phyloP scores from a whole-genome alignment of 92 coral and sea anemone genomes.

The Palythoa heliodiscus region DNA sequence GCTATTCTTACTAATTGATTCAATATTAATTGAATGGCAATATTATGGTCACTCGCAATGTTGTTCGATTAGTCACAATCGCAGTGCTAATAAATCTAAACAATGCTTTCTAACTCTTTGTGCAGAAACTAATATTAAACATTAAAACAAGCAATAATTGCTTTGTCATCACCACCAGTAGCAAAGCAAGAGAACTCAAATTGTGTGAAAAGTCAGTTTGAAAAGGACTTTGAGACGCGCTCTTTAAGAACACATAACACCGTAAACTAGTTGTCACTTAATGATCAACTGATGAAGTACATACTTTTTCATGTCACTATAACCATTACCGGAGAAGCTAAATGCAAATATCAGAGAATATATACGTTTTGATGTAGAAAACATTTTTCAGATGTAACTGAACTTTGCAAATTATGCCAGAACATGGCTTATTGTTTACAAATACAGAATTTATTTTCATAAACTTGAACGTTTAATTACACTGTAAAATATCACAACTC shows the following conservation, averaged over 20 bases:
- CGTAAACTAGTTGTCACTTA: neutral
- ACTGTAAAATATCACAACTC: too few species aligned
- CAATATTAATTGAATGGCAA: neutral
- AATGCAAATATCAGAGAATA: neutral
- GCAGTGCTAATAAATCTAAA: neutral
- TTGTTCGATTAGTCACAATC: neutral
- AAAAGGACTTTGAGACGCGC: too few species aligned
- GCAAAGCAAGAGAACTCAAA: too few species aligned
- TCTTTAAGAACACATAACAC: too few species aligned
- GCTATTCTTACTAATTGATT: neutral
- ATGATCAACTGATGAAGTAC: neutral
- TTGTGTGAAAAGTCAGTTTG: too few species aligned
- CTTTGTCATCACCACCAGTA: too few species aligned
- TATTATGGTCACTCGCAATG: neutral
- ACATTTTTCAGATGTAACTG: too few species aligned
- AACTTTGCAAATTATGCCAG: too few species aligned
- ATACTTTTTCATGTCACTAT: neutral
- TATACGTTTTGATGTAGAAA: neutral
- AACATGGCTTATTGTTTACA: too few species aligned
- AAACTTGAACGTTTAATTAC: too few species aligned
- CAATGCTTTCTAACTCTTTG: neutral
- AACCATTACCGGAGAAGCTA: neutral
- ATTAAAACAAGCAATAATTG: too few species aligned
- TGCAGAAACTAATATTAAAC: neutral
- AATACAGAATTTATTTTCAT: too few species aligned